Evolutionary conservation across 2,113 vertebrate species (phyloP).

Genomic region (Pseudopipra pipra): DNA sequence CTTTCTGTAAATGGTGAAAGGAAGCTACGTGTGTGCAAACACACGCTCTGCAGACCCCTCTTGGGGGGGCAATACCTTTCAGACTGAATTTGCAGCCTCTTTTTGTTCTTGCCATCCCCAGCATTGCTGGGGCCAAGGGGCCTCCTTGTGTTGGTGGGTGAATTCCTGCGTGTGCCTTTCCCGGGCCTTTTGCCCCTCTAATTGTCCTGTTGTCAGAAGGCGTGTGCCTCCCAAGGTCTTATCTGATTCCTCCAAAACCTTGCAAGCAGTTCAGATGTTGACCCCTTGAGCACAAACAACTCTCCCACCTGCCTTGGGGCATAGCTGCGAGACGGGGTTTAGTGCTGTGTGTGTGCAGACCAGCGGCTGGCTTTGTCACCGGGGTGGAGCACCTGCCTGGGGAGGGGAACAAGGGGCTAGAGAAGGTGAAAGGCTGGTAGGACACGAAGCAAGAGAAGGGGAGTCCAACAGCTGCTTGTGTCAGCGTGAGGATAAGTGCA

Average conservation of each 20-base stretch:
- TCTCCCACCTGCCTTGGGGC: conserved; percentile 43
- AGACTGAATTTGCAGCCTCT: background rate
- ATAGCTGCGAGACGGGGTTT: conserved; percentile 39
- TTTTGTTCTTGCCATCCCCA: conserved; percentile 63
- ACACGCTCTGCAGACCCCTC: background rate
- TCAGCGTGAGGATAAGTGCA: conserved; percentile 79
- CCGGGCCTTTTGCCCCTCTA: conserved; percentile 73
- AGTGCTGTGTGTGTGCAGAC: background rate
- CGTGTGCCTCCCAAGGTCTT: conserved; percentile 74
- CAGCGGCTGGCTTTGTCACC: conserved; percentile 7
- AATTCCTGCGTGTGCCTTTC: conserved; percentile 58
- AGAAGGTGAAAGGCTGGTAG: conserved; percentile 18
- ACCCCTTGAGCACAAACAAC: conserved; percentile 75
- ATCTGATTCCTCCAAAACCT: conserved; percentile 70
- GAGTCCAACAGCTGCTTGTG: conserved; percentile 83
- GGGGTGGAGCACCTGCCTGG: conserved; percentile 69
- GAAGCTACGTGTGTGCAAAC: background rate
- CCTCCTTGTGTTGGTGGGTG: conserved; percentile 21
- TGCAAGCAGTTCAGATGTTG: conserved; percentile 70
- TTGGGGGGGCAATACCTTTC: background rate
- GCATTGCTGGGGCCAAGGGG: background rate
- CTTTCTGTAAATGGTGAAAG: background rate
- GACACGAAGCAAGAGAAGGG: background rate
- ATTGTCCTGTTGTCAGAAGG: conserved; percentile 81
- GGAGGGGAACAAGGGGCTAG: background rate